Evolutionary conservation across 2,888 invertebrate genomes (phyloP), one percentile per base, ranked within the genome.

Genomic region (Cataglyphis livida): DNA sequence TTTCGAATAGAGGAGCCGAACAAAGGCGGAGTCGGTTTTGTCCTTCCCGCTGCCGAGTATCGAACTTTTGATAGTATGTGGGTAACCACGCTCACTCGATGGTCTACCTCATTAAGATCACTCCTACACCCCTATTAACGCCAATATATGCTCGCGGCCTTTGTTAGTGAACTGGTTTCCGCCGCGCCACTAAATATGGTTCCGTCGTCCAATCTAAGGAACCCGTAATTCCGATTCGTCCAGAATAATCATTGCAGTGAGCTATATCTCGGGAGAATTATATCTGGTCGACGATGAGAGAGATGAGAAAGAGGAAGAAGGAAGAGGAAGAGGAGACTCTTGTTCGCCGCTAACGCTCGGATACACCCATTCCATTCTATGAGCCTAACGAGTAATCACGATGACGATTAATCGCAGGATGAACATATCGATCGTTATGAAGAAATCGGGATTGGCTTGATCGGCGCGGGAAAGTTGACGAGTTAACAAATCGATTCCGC

Each of bases 401-500:
- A 41, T 3, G 21, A 57, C 38, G 21, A 68, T 38, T 41, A 54
- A 68, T 18, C 18, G 35, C 35, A 21, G 12, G 21, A n/a, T 44
- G 57, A 76, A 44, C 21, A 35, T 18, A 35, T 78, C 57, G 71
- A 70, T 78, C 15, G 78, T 25, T 44, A 44, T 25, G 59, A 71
- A 54, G 59, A 44, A 21, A 28, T 9, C 28, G n/a, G 32, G 73
- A 71, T 78, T 65, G 71, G 32, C 57, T 59, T 38, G 57, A 71
- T 79, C 44, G 78, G 44, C 32, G 41, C 66, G 76, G 32, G 32
- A 78, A 70, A 70, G 57, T 70, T 61, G 44, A 66, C 59, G 61
- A 61, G 66, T 82, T 84, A 84, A 82, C 84, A 84, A 82, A 84
- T 84, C 78, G 62, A 64, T 86, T 66, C 73, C n/a, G 82, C 65